These are phyloP conservation scores for Coendou prehensilis DNA, from an alignment of 2,797 vertebrate species.

Conservation along the genomic window DNA sequence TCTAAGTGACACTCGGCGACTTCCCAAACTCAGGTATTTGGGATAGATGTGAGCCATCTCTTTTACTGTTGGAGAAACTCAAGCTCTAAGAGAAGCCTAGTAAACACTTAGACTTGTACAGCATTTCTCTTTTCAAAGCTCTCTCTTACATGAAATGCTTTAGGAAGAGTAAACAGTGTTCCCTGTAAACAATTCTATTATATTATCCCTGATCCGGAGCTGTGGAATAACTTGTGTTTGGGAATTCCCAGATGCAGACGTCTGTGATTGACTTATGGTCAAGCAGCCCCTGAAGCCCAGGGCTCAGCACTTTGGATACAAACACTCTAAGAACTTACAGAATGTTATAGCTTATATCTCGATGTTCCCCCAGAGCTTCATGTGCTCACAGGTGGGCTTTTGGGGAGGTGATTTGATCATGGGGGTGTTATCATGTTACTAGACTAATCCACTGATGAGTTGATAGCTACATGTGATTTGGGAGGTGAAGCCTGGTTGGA, in stretches of 20 bases:
- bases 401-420: neutral
- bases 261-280: neutral
- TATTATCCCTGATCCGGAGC: neutral
- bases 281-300: neutral
- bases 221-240: neutral
- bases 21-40: neutral
- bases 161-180: neutral
- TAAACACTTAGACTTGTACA: neutral
- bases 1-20: neutral
- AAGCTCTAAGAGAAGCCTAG: constrained; percentile 21
- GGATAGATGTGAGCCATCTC: neutral
- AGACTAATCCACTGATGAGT: neutral
- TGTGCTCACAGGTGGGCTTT: neutral
- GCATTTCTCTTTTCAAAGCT: constrained; percentile 3
- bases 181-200: neutral
- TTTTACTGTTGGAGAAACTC: neutral
- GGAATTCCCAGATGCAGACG: neutral
- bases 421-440: neutral
- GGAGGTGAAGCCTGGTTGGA: neutral
- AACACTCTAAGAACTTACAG: neutral
- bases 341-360: neutral
- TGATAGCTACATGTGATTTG: neutral
- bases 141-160: constrained; percentile 20
- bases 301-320: neutral
- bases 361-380: neutral